phyloP scores from a whole-genome alignment of 2,888 invertebrate genomes.

The Netelia inedita region DNA sequence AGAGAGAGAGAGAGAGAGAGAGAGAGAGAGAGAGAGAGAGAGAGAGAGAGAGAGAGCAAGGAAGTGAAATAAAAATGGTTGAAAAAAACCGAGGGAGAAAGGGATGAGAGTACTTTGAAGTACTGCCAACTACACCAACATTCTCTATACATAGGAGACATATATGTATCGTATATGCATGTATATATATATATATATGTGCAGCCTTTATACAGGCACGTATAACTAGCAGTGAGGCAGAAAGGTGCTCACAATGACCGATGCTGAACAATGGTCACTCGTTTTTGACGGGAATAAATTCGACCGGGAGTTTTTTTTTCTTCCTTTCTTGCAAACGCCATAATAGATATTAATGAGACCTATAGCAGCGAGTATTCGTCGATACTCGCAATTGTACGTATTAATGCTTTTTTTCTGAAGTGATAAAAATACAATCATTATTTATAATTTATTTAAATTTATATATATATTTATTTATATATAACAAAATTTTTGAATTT shows the following conservation, averaged over 20 bases:
- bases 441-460: too few species aligned
- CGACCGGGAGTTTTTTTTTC: conserved; percentile 74
- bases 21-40: conserved; percentile 32
- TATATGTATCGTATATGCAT: neutral
- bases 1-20: conserved; percentile 43
- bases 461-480: too few species aligned
- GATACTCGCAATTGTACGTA: neutral
- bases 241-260: conserved; percentile 74
- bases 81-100: conserved; percentile 65
- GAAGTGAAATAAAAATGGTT: conserved; percentile 59
- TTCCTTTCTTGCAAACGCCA: conserved; percentile 71
- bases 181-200: neutral
- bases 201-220: conserved; percentile 35
- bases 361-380: conserved; percentile 24
- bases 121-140: conserved; percentile 69
- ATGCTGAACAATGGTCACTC: conserved; percentile 79
- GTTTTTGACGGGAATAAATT: conserved; percentile 76
- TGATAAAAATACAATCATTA: too few species aligned
- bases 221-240: conserved; percentile 45
- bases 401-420: too few species aligned
- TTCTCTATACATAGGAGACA: neutral
- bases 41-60: conserved; percentile 20
- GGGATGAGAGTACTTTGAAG: conserved; percentile 74
- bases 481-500: too few species aligned
- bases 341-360: conserved; percentile 79